Evolutionary conservation across 35 echinoderm and acorn worm species (phyloP), one percentile per base, ranked within the genome.

Genomic region (Acanthaster planci): DNA sequence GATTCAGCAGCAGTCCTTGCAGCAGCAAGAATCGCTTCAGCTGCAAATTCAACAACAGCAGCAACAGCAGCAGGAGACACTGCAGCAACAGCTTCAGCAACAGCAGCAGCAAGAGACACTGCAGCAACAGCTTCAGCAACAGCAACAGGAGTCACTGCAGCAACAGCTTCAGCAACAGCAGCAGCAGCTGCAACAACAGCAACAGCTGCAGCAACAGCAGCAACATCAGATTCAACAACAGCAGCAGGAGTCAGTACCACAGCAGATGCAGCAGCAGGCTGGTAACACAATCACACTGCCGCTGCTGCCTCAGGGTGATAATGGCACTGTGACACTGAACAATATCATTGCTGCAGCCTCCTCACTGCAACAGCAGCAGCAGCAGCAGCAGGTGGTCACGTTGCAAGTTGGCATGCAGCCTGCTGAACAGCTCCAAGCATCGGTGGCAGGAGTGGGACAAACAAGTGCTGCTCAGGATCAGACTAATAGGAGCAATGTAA

Each of bases 81-180:
- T 78, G 2, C 87, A 89, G 42, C 40, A 32, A 3, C 90, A 92
- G 40, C 44, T 21, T 22, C 82, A 84, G 51, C 86, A 88, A 39
- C 87, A 83, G 22, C 86, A 60, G 86, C 86, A 88, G 31, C 76
- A n/a, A n/a, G n/a, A n/a, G n/a, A n/a, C n/a, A n/a, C n/a, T n/a
- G 50, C 51, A 88, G 54, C 80, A 83, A 39, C 8, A 1, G 39
- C n/a, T 53, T 4, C 79, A 83, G 56, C 79, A 81, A 8, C 79
- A 79, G 44, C 84, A 86, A 30, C 5, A 37, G 21, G 22, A 37
- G 29, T 60, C 40, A 39, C 84, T 38, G 40, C 84, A 76, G 51
- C 85, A 56, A 37, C 39, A 44, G 40, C 60, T 77, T 39, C 47
- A 17, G 19, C 21, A 37, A 12, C 79, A 83, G 42, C 58, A 51